Base-by-base conservation (phyloP, 2,888 invertebrate genomes). In the Caenorhabditis japonica region DNA sequence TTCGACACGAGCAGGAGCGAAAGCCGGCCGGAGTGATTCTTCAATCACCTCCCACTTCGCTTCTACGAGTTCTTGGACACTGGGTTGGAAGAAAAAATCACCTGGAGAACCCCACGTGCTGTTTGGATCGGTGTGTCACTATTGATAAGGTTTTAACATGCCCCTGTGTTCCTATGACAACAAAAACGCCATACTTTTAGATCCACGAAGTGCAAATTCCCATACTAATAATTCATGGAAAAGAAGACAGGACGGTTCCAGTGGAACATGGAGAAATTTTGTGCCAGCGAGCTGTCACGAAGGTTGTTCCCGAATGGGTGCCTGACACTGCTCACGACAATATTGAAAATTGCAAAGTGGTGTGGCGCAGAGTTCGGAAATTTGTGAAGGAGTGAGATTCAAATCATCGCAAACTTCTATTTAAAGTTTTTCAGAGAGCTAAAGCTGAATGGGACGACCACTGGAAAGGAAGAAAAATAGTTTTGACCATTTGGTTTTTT, bases 211-310 rank as follows among this genome's bases (percentile, higher is more conserved):
- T 84, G n/a, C 23, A 55, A 12, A 58, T 76, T 10, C 82, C 80
- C 1, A 66, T 79, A 2, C 70, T 84, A 13, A 60, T 83, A n/a
- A 75, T 79, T 13, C 84, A 84, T 46, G 84, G 84, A n/a, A 60
- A 56, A 15, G 59, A 74, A 12, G 84, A 84, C 52, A 34, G 44
- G 7, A 70, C 82, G 19, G 81, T 83, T 1, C 81, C 82, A 8
- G 59, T 83, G 19, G 61, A 60, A 21, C 83, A 84, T 60, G 81
- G 82, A 8, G 36, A 80, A 38, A 33, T 74, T 7, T 30, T 84
- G 0, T 73, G 76, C 46, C 46, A 69, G 25, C 38, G 59, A 15
- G 73, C 72, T 1, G 52, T 62, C 13, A 72, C 13, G 2, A 71
- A 47, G 41, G 78, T 79, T 5, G 17, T 56, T 13, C 78, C 79